Evolutionary conservation across 1,140 invertebrate species (phyloP).

Genomic region (Yoshiicerus persimilis): DNA sequence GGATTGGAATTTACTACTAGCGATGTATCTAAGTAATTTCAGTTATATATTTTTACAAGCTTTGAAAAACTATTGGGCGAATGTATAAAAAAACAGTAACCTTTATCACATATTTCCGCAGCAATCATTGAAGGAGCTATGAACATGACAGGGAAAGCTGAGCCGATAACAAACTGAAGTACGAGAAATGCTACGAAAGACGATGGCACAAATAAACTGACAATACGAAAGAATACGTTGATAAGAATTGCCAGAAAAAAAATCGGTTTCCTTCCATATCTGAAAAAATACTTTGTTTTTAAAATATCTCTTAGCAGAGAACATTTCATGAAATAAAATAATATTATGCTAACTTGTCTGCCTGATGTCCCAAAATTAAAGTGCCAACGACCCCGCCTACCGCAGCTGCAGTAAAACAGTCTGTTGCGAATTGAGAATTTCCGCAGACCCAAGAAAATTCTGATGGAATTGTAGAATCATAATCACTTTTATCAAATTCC

Average conservation of each 20-base stretch:
- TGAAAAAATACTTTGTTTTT: not conserved
- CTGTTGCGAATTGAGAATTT: constrained; percentile 31
- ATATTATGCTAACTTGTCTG: constrained; percentile 38
- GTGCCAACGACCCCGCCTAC: constrained; percentile 44
- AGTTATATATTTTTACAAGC: too few species aligned
- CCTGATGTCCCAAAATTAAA: constrained; percentile 37
- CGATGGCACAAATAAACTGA: constrained; percentile 32
- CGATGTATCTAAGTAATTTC: too few species aligned
- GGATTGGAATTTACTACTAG: too few species aligned
- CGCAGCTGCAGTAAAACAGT: constrained; percentile 38
- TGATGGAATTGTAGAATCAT: constrained; percentile 40
- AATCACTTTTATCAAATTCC: constrained; percentile 46
- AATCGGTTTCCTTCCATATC: constrained; percentile 44
- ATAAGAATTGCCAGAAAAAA: constrained; percentile 43
- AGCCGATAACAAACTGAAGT: constrained; percentile 43
- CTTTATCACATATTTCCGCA: constrained; percentile 45
- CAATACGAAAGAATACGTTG: constrained; percentile 41
- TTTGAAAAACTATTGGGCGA: not conserved
- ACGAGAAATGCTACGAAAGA: constrained; percentile 19
- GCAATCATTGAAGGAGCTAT: constrained; percentile 44
- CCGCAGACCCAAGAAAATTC: constrained; percentile 47
- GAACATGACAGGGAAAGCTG: constrained; percentile 46
- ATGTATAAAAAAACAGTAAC: not conserved
- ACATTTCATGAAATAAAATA: not conserved
- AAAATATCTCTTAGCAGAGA: not conserved